Base-by-base conservation (phyloP, 2,888 invertebrate species). In the Sceliomorpha sp. region DNA sequence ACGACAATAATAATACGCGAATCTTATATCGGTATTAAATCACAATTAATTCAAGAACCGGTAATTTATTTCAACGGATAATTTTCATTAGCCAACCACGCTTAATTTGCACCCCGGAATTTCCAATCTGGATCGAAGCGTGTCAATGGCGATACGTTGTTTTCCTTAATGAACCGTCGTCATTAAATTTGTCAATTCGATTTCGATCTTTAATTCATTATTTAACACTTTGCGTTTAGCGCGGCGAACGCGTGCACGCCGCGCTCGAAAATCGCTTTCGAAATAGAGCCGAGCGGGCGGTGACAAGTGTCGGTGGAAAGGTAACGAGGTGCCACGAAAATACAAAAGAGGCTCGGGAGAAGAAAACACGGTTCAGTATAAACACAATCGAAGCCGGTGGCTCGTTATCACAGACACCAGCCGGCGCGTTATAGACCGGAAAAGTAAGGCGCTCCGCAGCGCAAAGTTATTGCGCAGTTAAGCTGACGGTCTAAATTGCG, bases 401-500 rank as follows among this genome's bases (percentile, higher is more conserved):
- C 47, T 66, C 66, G 66, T 66, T 66, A 58, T 47, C 58, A 66
- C 24, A 51, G 51, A 58, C 58, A 32, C 42, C 27, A 42, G 27
- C 42, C 26, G 42, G 50, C 39, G 58, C 20, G 58, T 66, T 66
- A 66, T 66, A 58, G 51, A 56, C 48, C 64, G 56, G 64, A 64
- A 64, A 64, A 64, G 60, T 69, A 48, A 53, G 51, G 48, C 55
- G 47, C 64, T 42, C 44, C 17, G 48, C 48, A 60, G 63, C 50
- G 51, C 60, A 64, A 76, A 75, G 68, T 73, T 76, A 76, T 69
- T 75, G 76, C 76, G 72, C 75, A 72, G 71, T 72, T 69, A 75
- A 74, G 59, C 71, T 67, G 70, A 63, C 74, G 78, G 73, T 77
- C 74, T 76, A 73, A 80, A 76, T 80, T 73, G 76, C 72, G 60